Evolutionary conservation across 2,797 vertebrate genomes (phyloP), one percentile per base, ranked within the genome.

Genomic region (Pseudotriccus pelzelni): DNA sequence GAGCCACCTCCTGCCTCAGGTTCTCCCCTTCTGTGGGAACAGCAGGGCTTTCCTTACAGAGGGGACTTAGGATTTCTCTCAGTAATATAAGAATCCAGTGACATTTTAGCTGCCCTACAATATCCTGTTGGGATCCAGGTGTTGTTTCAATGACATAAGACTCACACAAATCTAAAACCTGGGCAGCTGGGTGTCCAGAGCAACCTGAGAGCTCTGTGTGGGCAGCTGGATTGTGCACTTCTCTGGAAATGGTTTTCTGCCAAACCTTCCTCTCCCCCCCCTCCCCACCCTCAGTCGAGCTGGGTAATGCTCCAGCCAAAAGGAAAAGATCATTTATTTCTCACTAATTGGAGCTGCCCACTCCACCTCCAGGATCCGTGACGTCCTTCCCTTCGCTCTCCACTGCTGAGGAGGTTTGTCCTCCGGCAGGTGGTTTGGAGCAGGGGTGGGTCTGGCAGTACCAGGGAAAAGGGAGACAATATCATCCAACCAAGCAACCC

Each of bases 21-120:
- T 67, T 84, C 19, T 92, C 32, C 46, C 44, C 47, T 37, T 46
- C 47, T 60, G 20, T 37, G 46, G 10, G 50, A 89, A 67, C 0
- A 0, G 7, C 1, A 67, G 27, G 21, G 16, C 7, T 6, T 84
- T 36, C 8, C 41, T 67, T 55, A 14, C 0, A 1, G 28, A 68
- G 37, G 9, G 14, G 17, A 37, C 32, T n/a, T 70, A 18, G 28
- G 27, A 7, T 76, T 90, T 73, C 27, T 8, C 37, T 79, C 63
- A 27, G 20, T 28, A 39, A n/a, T 28, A 13, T 0, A 28, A 73
- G 14, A 4, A 52, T 12, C 47, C 34, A 27, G 21, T 82, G 68
- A 59, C 8, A 3, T 28, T 32, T 70, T 64, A 70, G 64, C 24
- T 30, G 30, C 7, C 34, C 81, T 55, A 1, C 14, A n/a, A 10